phyloP scores from a whole-genome alignment of 2,113 vertebrate species.

The Platichthys stellatus region DNA sequence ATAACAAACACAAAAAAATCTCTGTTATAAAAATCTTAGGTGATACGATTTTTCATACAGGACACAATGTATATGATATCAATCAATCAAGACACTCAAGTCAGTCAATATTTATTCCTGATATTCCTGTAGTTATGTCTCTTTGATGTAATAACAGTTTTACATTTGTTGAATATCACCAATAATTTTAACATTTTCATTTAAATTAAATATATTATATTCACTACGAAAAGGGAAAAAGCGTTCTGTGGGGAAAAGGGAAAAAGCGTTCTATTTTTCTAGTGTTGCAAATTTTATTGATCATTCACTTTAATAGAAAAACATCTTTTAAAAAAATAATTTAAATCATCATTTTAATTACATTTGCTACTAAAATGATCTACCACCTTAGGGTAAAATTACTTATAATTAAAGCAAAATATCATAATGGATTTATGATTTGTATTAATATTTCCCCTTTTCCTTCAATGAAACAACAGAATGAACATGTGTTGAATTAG shows the following conservation, averaged over 20 bases:
- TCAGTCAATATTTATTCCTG: background rate
- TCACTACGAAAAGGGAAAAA: too few relatives aligned
- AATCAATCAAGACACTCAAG: background rate
- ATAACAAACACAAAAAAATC: background rate
- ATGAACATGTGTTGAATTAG: slow-evolving; percentile 8
- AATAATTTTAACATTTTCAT: background rate
- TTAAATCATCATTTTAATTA: background rate
- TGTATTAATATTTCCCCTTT: background rate
- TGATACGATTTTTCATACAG: background rate
- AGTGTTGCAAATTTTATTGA: too few relatives aligned
- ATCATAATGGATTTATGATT: slow-evolving; percentile 47
- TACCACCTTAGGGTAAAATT: background rate
- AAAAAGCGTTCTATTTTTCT: too few relatives aligned
- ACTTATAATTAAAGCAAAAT: background rate
- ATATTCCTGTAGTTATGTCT: background rate
- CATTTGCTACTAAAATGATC: background rate
- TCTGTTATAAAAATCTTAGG: background rate
- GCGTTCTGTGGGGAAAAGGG: too few relatives aligned
- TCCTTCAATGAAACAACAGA: background rate
- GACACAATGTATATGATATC: background rate
- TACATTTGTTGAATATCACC: background rate
- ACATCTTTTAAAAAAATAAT: background rate
- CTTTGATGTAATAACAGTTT: background rate
- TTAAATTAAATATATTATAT: background rate
- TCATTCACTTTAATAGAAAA: too few relatives aligned